Evolutionary conservation across 2,888 invertebrate species (phyloP).

Genomic region (Sinotaia quadrata): DNA sequence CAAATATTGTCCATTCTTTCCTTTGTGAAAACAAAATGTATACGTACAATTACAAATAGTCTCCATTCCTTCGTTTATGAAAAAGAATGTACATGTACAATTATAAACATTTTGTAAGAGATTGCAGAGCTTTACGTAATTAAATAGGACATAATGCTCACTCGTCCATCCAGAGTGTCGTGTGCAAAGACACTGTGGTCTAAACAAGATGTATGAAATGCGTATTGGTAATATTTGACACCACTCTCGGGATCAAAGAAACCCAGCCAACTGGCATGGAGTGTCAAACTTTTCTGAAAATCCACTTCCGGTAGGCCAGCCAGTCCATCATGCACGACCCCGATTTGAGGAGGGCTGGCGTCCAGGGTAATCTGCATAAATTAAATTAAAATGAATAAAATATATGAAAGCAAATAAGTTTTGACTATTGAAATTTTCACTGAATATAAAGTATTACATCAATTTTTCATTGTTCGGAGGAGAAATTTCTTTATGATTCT

Average conservation of each 20-base stretch:
- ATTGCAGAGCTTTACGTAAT: neutral
- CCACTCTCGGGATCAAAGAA: slow-evolving; percentile 60
- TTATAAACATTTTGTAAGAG: too few species aligned
- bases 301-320: slow-evolving; percentile 48
- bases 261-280: slow-evolving; percentile 52
- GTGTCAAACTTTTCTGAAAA: slow-evolving; percentile 40
- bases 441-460: neutral
- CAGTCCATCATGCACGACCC: slow-evolving; percentile 50
- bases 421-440: neutral
- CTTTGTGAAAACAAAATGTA: too few species aligned
- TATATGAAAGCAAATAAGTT: too few species aligned
- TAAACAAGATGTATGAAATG: slow-evolving; percentile 25
- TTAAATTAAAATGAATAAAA: too few species aligned
- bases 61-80: too few species aligned
- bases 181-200: neutral
- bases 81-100: too few species aligned
- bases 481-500: too few species aligned
- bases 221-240: slow-evolving; percentile 50
- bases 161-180: slow-evolving; percentile 5
- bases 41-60: too few species aligned
- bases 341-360: slow-evolving; percentile 49
- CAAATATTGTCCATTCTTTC: too few species aligned
- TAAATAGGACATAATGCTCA: neutral
- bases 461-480: too few species aligned
- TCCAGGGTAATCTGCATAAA: slow-evolving; percentile 61